A percentile compares a stretch with the other conserved stretches of the same genome.
phyloP scores from a whole-genome alignment of 2,888 invertebrate species.

The Tipula unca region DNA sequence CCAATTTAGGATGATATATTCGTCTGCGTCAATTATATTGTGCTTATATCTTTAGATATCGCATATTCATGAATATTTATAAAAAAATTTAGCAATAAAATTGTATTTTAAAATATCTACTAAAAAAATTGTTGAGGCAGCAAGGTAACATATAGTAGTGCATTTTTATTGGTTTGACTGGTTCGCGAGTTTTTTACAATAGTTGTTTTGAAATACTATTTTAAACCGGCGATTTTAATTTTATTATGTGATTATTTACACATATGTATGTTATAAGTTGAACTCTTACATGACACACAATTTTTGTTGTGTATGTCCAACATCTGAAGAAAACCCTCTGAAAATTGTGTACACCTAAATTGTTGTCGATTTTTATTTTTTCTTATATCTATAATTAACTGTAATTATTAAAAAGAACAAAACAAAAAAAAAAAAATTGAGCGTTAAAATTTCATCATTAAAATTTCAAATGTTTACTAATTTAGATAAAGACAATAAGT shows the following conservation, averaged over 20 bases:
- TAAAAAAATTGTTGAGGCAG: neutral
- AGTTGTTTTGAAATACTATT: too few species aligned
- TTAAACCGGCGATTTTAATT: too few species aligned
- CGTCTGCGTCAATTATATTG: neutral
- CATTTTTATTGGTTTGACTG: too few species aligned
- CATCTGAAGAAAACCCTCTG: too few species aligned
- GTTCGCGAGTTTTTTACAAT: too few species aligned
- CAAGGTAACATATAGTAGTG: too few species aligned
- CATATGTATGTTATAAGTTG: too few species aligned
- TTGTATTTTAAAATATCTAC: neutral
- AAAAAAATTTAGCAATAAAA: neutral
- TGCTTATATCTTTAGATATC: neutral
- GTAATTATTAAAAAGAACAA: neutral
- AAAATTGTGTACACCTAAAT: neutral
- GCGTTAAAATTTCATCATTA: neutral
- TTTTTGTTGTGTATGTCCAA: too few species aligned
- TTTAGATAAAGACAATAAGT: neutral
- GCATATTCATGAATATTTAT: neutral
- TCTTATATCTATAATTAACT: neutral
- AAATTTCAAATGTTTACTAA: neutral
- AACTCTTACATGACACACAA: too few species aligned
- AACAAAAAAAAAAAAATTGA: neutral
- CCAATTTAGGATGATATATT: too few species aligned
- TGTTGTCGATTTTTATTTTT: neutral
- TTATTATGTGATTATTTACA: too few species aligned